Conservation (phyloP, 2,888 invertebrate genomes). For the Ectemnius lituratus region DNA sequence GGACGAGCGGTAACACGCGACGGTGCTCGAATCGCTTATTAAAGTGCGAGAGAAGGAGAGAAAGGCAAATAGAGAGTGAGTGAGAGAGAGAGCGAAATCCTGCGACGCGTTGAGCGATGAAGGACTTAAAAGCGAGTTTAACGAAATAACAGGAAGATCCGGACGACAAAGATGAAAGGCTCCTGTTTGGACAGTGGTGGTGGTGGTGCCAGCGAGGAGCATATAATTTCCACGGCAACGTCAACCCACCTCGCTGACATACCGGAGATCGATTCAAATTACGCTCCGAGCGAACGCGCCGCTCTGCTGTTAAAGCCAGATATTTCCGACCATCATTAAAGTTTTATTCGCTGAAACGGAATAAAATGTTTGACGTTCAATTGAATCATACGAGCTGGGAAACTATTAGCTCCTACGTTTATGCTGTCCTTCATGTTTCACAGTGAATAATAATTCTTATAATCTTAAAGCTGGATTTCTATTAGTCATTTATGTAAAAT, state of each 20-base stretch:
- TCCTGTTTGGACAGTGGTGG: constrained; percentile 23
- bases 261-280: constrained; percentile 40
- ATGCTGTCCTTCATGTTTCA: too few species aligned
- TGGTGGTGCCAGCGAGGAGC: constrained; percentile 13
- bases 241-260: constrained; percentile 26
- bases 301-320: constrained; percentile 15
- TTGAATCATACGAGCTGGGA: too few species aligned
- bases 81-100: constrained; percentile 22
- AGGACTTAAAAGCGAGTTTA: constrained; percentile 25
- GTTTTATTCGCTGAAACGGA: constrained; percentile 11
- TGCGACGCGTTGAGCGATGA: constrained; percentile 34
- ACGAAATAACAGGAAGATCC: constrained; percentile 9
- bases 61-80: background rate
- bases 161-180: constrained; percentile 12
- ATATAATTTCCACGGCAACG: constrained; percentile 36
- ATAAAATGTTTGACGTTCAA: background rate
- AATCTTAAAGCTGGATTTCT: too few species aligned
- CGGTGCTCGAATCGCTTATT: too few species aligned
- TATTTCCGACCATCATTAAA: constrained; percentile 13
- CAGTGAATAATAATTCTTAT: too few species aligned
- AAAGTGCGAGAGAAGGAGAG: background rate
- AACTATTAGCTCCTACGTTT: too few species aligned
- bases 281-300: constrained; percentile 19
- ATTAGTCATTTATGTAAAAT: too few species aligned
- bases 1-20: too few species aligned